phyloP scores from a whole-genome alignment of 2,113 vertebrate species.

The Aspidoscelis tigris region DNA sequence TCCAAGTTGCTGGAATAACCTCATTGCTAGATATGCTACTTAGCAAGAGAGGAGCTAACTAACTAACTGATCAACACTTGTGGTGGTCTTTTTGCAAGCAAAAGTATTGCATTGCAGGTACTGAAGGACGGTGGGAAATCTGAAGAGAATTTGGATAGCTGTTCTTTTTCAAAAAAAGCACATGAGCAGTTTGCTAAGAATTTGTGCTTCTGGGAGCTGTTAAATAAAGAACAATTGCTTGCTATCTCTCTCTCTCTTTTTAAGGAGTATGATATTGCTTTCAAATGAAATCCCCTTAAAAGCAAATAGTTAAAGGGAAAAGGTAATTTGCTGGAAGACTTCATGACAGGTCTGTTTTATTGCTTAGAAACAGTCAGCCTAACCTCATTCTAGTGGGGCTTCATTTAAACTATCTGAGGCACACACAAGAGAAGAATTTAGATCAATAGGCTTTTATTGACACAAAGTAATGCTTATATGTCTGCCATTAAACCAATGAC shows the following conservation, averaged over 20 bases:
- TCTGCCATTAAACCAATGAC: background rate
- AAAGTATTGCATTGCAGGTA: background rate
- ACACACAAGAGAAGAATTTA: background rate
- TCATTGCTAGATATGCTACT: too few species aligned
- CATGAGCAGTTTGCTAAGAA: background rate
- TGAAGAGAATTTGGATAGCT: background rate
- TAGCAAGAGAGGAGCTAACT: too few species aligned
- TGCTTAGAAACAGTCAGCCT: slow-evolving; percentile 4
- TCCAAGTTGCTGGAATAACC: too few species aligned
- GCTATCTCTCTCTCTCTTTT: background rate
- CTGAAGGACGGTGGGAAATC: background rate
- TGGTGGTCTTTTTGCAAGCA: background rate
- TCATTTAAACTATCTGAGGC: slow-evolving; percentile 9
- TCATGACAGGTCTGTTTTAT: slow-evolving; percentile 22
- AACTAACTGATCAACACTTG: too few species aligned
- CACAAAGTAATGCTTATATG: slow-evolving; percentile 1
- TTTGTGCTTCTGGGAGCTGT: background rate
- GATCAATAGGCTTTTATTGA: slow-evolving; percentile 24
- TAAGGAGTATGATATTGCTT: background rate
- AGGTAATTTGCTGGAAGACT: background rate
- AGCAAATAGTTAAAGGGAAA: background rate
- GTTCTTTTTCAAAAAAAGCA: background rate
- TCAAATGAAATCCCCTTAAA: background rate
- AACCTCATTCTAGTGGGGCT: background rate
- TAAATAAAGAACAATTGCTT: background rate